Conservation (phyloP, 37 sponge, comb jelly and placozoan species). For the Petrosia ficiformis region DNA sequence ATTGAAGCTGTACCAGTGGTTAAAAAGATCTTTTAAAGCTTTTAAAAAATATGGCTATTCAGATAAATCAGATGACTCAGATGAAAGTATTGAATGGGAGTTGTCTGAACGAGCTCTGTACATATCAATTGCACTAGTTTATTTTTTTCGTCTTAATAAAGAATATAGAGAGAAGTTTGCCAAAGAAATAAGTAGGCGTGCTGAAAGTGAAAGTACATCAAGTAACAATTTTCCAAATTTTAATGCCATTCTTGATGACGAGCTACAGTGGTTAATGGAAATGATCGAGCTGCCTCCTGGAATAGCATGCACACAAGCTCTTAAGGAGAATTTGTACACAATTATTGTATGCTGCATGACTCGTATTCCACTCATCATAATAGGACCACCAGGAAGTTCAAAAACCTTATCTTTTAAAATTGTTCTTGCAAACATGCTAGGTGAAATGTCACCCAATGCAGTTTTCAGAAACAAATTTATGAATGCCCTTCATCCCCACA, state of each 20-base stretch:
- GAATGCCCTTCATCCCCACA: constrained; percentile 72
- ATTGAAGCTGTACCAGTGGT: constrained; percentile 61
- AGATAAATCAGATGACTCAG: background rate
- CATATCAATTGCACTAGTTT: constrained; percentile 72
- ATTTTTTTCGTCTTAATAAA: constrained; percentile 76
- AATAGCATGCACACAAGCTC: constrained; percentile 79
- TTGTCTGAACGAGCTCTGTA: constrained; percentile 22
- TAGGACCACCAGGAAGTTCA: constrained; percentile 89
- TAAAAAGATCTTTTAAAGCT: constrained; percentile 27
- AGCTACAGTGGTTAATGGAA: constrained; percentile 57
- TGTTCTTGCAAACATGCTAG: constrained; percentile 74
- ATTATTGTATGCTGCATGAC: constrained; percentile 74
- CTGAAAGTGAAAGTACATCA: too few species aligned
- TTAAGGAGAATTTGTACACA: constrained; percentile 90
- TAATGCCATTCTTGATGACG: constrained; percentile 32
- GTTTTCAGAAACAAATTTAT: constrained; percentile 62
- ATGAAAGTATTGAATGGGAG: background rate
- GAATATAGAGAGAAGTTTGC: constrained; percentile 41
- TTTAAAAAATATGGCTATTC: background rate
- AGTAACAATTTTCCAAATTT: constrained; percentile 31
- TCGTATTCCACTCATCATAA: constrained; percentile 84
- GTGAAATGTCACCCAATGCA: constrained; percentile 48
- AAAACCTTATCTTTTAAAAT: constrained; percentile 94
- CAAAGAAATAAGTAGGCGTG: background rate
- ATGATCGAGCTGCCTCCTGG: constrained; percentile 64